Conservation (phyloP, 2,113 vertebrate species). For the Acanthisitta chloris region DNA sequence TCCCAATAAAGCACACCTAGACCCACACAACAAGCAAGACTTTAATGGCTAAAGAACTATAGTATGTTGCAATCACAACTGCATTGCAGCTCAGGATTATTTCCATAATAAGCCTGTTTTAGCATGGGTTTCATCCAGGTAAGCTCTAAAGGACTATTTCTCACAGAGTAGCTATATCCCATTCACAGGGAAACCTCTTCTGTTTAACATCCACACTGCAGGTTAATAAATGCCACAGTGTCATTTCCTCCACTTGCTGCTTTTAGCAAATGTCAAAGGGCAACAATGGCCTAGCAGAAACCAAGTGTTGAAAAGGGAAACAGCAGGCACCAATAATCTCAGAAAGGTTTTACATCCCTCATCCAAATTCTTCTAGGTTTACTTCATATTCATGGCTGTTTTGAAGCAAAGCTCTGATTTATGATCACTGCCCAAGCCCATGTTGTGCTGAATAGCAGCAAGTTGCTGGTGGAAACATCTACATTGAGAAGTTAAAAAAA, state of each 20-base stretch:
- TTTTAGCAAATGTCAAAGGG: background rate
- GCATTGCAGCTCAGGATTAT: background rate
- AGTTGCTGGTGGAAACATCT: background rate
- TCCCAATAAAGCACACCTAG: background rate
- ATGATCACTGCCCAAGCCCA: background rate
- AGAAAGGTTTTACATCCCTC: background rate
- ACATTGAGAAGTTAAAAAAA: background rate
- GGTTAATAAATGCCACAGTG: constrained; percentile 1
- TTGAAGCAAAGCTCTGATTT: background rate
- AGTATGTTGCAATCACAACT: background rate
- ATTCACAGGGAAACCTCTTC: background rate
- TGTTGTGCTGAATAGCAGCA: background rate
- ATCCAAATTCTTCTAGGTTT: background rate
- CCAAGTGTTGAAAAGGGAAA: background rate
- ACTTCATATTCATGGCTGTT: background rate
- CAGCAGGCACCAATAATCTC: background rate
- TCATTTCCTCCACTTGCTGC: constrained; percentile 1
- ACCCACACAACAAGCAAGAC: background rate
- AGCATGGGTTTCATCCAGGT: background rate
- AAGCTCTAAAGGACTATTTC: background rate
- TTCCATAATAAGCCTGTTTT: background rate
- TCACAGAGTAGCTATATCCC: background rate
- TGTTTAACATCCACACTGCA: background rate
- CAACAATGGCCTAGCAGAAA: background rate
- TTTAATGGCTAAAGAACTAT: background rate